phyloP scores from a whole-genome alignment of 2,113 vertebrate species.

The Pseudonaja textilis region DNA sequence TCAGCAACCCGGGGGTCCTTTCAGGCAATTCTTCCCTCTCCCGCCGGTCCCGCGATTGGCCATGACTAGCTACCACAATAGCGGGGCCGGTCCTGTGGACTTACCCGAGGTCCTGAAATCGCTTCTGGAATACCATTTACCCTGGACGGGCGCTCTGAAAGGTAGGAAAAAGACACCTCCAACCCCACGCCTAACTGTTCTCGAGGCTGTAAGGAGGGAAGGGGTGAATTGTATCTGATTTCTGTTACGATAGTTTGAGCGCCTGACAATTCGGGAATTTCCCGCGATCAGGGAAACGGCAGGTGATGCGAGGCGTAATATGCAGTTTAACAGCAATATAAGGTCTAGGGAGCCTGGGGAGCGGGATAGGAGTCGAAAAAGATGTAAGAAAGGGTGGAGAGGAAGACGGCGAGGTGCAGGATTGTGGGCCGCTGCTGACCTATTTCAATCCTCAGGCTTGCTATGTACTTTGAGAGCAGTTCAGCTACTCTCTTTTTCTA shows the following conservation, averaged over 20 bases:
- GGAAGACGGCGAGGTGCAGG: constrained; percentile 25
- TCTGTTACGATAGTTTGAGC: not conserved
- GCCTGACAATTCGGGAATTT: not conserved
- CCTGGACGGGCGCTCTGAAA: constrained; percentile 74
- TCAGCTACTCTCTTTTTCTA: not conserved
- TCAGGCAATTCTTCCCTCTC: constrained; percentile 3
- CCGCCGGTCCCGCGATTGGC: constrained; percentile 45
- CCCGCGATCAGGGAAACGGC: not conserved
- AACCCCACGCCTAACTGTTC: not conserved
- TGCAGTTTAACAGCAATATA: not conserved
- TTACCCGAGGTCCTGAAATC: constrained; percentile 86
- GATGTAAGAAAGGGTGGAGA: not conserved
- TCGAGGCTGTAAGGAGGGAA: not conserved
- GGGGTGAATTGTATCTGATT: not conserved
- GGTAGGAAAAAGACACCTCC: constrained; percentile 60
- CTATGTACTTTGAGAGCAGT: not conserved
- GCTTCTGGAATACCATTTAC: constrained; percentile 80
- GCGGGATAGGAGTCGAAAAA: not conserved
- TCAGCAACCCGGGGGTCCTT: constrained; percentile 13
- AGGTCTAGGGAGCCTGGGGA: too few species aligned
- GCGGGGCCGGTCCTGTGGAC: constrained; percentile 72
- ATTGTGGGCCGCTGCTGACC: constrained; percentile 27
- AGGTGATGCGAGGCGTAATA: not conserved
- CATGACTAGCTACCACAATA: constrained; percentile 67
- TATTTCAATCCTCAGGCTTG: constrained; percentile 26